Conservation (phyloP, 2,888 invertebrate genomes). For the Chrysolina oricalcia region DNA sequence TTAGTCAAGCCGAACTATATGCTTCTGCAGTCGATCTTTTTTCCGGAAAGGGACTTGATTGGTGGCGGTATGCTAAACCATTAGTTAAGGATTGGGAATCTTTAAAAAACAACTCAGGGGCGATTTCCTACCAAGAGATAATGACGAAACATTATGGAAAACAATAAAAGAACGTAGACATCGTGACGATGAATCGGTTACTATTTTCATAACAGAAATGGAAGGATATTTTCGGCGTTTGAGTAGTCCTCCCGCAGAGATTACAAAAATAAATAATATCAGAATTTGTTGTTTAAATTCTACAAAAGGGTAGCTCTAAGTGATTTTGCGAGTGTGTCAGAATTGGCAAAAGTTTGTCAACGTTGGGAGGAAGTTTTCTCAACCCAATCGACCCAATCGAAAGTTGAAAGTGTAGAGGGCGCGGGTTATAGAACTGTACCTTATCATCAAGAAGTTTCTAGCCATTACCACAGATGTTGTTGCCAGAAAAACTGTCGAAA, state of each 20-base stretch:
- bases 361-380: neutral
- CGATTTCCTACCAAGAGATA: neutral
- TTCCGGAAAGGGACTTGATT: neutral
- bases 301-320: neutral
- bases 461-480: too few relatives aligned
- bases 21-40: constrained; percentile 20
- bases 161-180: neutral
- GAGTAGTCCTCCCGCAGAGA: neutral
- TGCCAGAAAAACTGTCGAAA: too few relatives aligned
- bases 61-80: constrained; percentile 4
- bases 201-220: neutral
- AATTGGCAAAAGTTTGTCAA: neutral
- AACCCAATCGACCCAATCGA: too few relatives aligned
- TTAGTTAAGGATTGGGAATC: constrained; percentile 6
- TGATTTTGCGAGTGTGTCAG: neutral
- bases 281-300: neutral
- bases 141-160: neutral
- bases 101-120: neutral
- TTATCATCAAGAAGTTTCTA: too few relatives aligned
- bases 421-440: too few relatives aligned
- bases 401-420: too few relatives aligned
- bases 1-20: constrained; percentile 17
- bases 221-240: neutral
- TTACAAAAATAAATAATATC: constrained; percentile 7
- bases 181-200: neutral